Evolutionary conservation across 2,888 invertebrate genomes (phyloP).

Genomic region (Ichneumoninae sp.): DNA sequence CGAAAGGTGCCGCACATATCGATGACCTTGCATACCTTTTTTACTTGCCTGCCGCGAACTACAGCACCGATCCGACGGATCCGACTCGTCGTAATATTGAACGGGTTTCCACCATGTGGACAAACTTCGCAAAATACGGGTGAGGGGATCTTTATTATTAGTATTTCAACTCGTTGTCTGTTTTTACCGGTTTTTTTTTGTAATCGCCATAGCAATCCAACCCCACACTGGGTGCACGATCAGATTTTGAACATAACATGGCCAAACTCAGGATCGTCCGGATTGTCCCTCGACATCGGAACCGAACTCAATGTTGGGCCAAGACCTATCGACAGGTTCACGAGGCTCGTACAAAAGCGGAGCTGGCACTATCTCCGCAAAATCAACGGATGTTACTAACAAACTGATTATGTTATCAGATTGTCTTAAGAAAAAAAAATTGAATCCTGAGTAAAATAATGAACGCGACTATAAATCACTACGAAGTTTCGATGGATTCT

Average conservation of each 20-base stretch:
- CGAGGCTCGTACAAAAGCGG: not conserved
- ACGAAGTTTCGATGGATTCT: too few species aligned
- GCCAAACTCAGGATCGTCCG: constrained; percentile 26
- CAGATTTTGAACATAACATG: not conserved
- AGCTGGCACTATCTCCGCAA: not conserved
- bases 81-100: constrained; percentile 10
- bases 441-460: not conserved
- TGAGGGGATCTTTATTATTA: not conserved
- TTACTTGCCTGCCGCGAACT: not conserved
- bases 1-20: constrained; percentile 30
- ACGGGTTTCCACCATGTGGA: constrained; percentile 35
- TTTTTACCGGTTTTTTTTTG: too few species aligned
- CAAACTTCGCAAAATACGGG: constrained; percentile 58
- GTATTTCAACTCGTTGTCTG: not conserved
- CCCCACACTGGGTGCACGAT: not conserved
- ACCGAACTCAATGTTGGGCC: not conserved
- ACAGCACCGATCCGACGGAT: constrained; percentile 29
- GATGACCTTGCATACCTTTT: constrained; percentile 35
- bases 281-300: constrained; percentile 31
- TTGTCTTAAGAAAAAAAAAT: not conserved
- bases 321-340: constrained; percentile 1
- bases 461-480: too few species aligned
- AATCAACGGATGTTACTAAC: not conserved
- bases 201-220: constrained; percentile 26
- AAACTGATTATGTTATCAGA: not conserved